A percentile compares a stretch with the other conserved stretches of the same genome.
These are phyloP conservation scores for Zaprionus nigranus DNA, from an alignment of 1,140 invertebrate species.

Conservation along the genomic window DNA sequence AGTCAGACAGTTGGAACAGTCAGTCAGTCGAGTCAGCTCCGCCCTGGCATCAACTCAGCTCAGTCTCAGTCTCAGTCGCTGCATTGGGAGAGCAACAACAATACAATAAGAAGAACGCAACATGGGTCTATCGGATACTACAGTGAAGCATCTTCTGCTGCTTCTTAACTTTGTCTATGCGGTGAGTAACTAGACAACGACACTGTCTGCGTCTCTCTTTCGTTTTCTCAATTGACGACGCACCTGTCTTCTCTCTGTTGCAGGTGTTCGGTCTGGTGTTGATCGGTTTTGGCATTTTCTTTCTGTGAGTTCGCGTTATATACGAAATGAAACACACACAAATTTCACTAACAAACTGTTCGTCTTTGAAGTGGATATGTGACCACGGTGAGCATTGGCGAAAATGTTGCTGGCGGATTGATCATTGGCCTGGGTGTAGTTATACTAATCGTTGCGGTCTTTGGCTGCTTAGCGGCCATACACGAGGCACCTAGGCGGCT, in stretches of 20 bases:
- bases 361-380: constrained; percentile 40
- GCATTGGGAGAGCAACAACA: constrained; percentile 32
- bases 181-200: constrained; percentile 60
- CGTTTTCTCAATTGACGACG: background rate
- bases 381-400: constrained; percentile 76
- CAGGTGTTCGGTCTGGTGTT: constrained; percentile 73
- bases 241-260: constrained; percentile 24
- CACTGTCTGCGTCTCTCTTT: background rate
- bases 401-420: constrained; percentile 73
- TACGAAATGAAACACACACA: background rate
- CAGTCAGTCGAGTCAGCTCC: constrained; percentile 22
- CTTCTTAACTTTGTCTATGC: constrained; percentile 76
- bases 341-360: background rate
- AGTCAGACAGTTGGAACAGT: constrained; percentile 2
- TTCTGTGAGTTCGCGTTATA: constrained; percentile 38
- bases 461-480: constrained; percentile 74
- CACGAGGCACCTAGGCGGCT: constrained; percentile 65
- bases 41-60: constrained; percentile 22
- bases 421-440: constrained; percentile 73
- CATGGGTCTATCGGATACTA: constrained; percentile 71
- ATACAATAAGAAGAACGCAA: constrained; percentile 11
- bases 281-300: constrained; percentile 75
- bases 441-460: constrained; percentile 71
- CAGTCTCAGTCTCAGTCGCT: constrained; percentile 27
- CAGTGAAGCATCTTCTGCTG: constrained; percentile 78